Conservation (phyloP, 2,888 invertebrate species). For the Leucophenga maculata region DNA sequence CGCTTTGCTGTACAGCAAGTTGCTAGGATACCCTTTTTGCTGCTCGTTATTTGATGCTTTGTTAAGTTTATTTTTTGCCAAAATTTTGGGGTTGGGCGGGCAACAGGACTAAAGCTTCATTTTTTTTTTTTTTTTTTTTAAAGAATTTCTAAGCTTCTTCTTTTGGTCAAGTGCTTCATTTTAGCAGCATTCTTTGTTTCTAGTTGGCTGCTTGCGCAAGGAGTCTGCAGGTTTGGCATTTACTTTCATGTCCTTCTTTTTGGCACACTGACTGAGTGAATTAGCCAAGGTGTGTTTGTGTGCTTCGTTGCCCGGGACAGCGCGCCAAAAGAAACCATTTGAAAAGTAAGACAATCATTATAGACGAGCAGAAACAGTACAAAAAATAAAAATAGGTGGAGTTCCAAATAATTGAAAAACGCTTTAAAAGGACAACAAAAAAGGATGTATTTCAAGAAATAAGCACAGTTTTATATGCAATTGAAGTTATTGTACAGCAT, state of each 20-base stretch:
- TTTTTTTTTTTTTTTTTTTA: not conserved
- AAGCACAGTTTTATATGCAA: not conserved
- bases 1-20: slow-evolving; percentile 38
- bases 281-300: slow-evolving; percentile 27
- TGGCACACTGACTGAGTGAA: slow-evolving; percentile 11
- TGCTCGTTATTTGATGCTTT: slow-evolving; percentile 62
- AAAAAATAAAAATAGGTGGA: not conserved
- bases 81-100: not conserved
- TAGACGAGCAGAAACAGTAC: not conserved
- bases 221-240: slow-evolving; percentile 39
- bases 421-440: not conserved
- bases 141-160: not conserved
- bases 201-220: slow-evolving; percentile 5
- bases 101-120: slow-evolving; percentile 16
- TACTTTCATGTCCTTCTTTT: slow-evolving; percentile 42
- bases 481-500: not conserved
- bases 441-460: not conserved
- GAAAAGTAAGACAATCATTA: slow-evolving; percentile 47
- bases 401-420: slow-evolving; percentile 16
- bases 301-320: slow-evolving; percentile 45
- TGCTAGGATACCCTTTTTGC: slow-evolving; percentile 30
- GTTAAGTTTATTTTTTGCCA: slow-evolving; percentile 55
- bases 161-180: slow-evolving; percentile 11
- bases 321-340: slow-evolving; percentile 33
- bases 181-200: slow-evolving; percentile 6